phyloP scores from a whole-genome alignment of 2,113 vertebrate genomes.

The Tichodroma muraria region DNA sequence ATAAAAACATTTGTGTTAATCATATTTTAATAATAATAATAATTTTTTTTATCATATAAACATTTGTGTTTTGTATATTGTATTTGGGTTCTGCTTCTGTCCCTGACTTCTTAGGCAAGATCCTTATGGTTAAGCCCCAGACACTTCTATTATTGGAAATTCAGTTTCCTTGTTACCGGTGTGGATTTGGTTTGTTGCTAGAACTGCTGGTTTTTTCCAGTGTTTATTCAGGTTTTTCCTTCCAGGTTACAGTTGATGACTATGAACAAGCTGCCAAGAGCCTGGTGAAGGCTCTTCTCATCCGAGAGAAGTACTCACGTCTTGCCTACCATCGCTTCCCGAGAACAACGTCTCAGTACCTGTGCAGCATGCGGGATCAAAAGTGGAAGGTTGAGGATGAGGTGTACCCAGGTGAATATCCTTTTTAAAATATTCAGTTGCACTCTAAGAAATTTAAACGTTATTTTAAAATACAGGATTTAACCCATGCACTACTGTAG shows the following conservation, averaged over 20 bases:
- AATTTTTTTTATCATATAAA: no score
- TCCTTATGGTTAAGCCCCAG: background rate
- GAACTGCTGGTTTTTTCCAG: background rate
- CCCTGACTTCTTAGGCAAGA: background rate
- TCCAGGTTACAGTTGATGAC: slow-evolving; percentile 92
- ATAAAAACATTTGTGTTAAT: background rate
- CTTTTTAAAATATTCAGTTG: background rate
- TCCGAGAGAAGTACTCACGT: slow-evolving; percentile 90
- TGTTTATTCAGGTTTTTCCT: background rate
- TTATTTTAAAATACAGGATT: background rate
- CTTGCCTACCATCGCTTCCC: slow-evolving; percentile 93
- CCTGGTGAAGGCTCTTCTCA: slow-evolving; percentile 85
- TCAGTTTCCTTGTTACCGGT: background rate
- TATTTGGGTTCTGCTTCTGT: background rate
- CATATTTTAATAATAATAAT: no score
- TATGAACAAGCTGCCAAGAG: slow-evolving; percentile 89
- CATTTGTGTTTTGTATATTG: background rate
- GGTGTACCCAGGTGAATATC: slow-evolving; percentile 78
- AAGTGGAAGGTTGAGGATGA: slow-evolving; percentile 83
- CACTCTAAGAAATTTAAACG: background rate
- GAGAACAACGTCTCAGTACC: slow-evolving; percentile 79
- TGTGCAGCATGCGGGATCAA: slow-evolving; percentile 70
- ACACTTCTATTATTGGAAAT: background rate
- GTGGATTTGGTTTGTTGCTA: background rate
- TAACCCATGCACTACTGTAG: background rate